A percentile compares a stretch with the other conserved stretches of the same genome.
phyloP scores from a whole-genome alignment of 1,140 invertebrate species.

The Penaeus indicus region DNA sequence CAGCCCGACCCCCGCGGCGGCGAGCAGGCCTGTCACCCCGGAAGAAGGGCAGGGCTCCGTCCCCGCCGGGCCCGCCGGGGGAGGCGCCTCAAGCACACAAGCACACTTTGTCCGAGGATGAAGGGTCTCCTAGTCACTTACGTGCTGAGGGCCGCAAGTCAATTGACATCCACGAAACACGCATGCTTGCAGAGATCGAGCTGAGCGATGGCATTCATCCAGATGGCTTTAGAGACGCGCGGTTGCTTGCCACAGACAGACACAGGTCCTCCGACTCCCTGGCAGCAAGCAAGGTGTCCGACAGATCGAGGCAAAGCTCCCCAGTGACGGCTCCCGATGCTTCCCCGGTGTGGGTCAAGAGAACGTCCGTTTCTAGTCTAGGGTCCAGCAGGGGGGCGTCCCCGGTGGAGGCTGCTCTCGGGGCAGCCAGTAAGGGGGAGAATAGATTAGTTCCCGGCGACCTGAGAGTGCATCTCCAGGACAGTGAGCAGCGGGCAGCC shows the following conservation, averaged over 20 bases:
- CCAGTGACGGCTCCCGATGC: slow-evolving; percentile 9
- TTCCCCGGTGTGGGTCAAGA: neutral
- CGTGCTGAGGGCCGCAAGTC: no score
- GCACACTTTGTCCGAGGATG: neutral
- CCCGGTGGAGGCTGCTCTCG: no score
- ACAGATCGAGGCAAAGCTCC: slow-evolving; percentile 30
- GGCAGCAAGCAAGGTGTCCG: slow-evolving; percentile 9
- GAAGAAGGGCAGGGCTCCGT: slow-evolving; percentile 48
- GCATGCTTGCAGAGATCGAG: no score
- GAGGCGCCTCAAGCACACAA: neutral
- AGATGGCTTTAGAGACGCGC: neutral
- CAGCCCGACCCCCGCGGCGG: slow-evolving; percentile 43
- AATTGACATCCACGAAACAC: no score
- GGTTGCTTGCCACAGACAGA: neutral
- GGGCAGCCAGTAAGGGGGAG: no score
- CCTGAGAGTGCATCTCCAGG: no score
- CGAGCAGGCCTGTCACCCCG: neutral
- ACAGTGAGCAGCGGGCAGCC: no score
- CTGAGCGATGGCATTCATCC: neutral
- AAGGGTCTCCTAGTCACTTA: neutral
- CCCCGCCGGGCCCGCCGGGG: slow-evolving; percentile 37
- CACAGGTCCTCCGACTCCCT: slow-evolving; percentile 36
- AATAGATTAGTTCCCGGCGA: no score
- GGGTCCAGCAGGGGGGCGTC: no score
- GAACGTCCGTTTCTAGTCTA: no score